Evolutionary conservation across 35 echinoderm and acorn worm genomes (phyloP), one percentile per base, ranked within the genome.

Genomic region (Heliocidaris tuberculata): DNA sequence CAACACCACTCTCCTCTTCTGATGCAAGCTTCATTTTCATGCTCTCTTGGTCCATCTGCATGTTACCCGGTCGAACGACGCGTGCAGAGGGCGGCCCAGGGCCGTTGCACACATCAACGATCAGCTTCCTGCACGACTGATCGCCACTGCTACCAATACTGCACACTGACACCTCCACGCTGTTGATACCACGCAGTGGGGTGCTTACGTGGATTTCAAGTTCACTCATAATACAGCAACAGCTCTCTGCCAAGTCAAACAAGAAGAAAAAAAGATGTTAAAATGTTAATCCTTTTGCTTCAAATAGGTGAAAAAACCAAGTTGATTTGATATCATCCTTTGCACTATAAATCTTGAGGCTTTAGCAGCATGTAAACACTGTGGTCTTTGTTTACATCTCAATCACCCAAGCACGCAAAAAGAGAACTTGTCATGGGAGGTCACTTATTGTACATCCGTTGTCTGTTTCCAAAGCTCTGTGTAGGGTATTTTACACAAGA

Each of bases 181-280:
- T 95, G 94, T 95, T 85, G 32, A 90, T 95, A 31, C 48, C 86
- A 65, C 78, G 88, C 54, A 88, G 94, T 90, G 59, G 94, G 88
- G 86, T 96, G 42, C 95, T 97, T 52, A 93, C 97, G 88, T 94
- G 85, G 32, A 97, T 97, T 87, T 96, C 91, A 86, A 97, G 92
- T 94, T 97, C 97, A 96, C 94, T 97, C 97, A 97, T 97, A 97
- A 97, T 97, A 97, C 97, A 97, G 94, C 97, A 97, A 93, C 91
- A 93, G 91, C 50, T 49, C 50, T 93, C 91, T 93, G 91, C 50
- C 15, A 15, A 48, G 29, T 48, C 11, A 93, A 93, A 59, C 9
- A 59, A 50, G 17, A 48, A 30, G 48, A 93, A 49, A 49, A 16
- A n/a, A 93, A 93, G 1, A 92, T 21, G 29, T 92, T 42, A 32